Base-by-base conservation (phyloP, 2,888 invertebrate species). In the Tetragonisca angustula region DNA sequence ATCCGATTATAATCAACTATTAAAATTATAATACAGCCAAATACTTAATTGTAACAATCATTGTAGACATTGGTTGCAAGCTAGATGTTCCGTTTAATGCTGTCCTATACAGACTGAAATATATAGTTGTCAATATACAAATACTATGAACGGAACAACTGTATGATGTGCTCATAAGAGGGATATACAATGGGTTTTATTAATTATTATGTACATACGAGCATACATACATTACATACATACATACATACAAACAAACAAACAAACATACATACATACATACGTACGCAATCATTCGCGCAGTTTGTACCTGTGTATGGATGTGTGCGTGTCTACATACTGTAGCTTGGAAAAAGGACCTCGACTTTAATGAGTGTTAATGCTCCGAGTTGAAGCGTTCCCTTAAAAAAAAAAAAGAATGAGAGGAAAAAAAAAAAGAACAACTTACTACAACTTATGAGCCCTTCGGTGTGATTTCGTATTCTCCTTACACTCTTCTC, bases 1-100 rank as follows among this genome's bases (percentile, higher is more conserved):
- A 88, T 90, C 90, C 85, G 89, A 89, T 89, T 89, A 91, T 92
- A 85, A 92, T 91, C 89, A 91, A 90, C 91, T 91, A 94, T 92
- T 92, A 92, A 93, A 94, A 93, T 92, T 93, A 93, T 93, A 91
- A 90, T 94, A 94, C 93, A 94, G 92, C 92, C 93, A 92, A 92
- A 90, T 91, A 92, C 89, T 91, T 92, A 91, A 90, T 89, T 71
- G 80, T 90, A 91, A 92, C 90, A 90, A 91, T 91, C 86, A 91
- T 91, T 90, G 90, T 92, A 92, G 91, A 92, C 85, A 87, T 91
- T 91, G 84, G 88, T 91, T 92, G 91, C 82, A 91, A 91, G 88
- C 90, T 87, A 90, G 90, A 87, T 87, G 89, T 91, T 92, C 86
- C 91, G 89, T 87, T 87, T 87, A 87, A 80, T 85, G 79, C 79